Evolutionary conservation across 2,888 invertebrate species (phyloP).

Genomic region (Brachyptera risi): DNA sequence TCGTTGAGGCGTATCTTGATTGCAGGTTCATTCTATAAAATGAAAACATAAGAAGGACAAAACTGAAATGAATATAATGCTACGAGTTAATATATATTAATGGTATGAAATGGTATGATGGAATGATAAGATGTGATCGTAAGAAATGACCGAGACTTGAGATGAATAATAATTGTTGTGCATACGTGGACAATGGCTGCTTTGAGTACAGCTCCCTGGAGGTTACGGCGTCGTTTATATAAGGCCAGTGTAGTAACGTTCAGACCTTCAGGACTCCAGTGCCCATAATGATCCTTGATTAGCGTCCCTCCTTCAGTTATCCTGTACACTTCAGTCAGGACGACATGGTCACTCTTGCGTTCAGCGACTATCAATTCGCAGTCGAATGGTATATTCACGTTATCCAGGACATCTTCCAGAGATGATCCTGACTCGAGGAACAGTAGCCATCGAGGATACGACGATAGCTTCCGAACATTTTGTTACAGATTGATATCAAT

Average conservation of each 20-base stretch:
- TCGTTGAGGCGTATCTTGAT: too few relatives aligned
- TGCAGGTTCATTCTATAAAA: too few relatives aligned
- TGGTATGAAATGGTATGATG: too few relatives aligned
- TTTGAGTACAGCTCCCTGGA: not conserved
- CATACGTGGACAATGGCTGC: not conserved
- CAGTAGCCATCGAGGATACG: slow-evolving; percentile 16
- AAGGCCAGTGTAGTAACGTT: not conserved
- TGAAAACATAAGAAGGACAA: too few relatives aligned
- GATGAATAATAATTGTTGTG: too few relatives aligned
- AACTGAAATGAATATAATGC: too few relatives aligned
- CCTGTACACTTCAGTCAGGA: slow-evolving; percentile 19
- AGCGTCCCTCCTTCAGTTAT: not conserved
- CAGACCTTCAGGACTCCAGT: slow-evolving; percentile 7
- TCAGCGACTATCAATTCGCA: slow-evolving; percentile 21
- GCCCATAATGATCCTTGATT: not conserved
- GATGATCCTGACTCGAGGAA: not conserved
- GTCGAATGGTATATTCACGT: slow-evolving; percentile 22
- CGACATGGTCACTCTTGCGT: not conserved
- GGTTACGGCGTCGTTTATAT: not conserved
- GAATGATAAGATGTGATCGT: too few relatives aligned
- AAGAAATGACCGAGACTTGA: too few relatives aligned
- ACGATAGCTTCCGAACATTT: too few relatives aligned
- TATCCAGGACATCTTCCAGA: not conserved
- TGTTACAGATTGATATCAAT: too few relatives aligned
- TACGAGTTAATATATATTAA: too few relatives aligned